Evolutionary conservation across 2,113 vertebrate genomes (phyloP).

Genomic region (Sturnus vulgaris): DNA sequence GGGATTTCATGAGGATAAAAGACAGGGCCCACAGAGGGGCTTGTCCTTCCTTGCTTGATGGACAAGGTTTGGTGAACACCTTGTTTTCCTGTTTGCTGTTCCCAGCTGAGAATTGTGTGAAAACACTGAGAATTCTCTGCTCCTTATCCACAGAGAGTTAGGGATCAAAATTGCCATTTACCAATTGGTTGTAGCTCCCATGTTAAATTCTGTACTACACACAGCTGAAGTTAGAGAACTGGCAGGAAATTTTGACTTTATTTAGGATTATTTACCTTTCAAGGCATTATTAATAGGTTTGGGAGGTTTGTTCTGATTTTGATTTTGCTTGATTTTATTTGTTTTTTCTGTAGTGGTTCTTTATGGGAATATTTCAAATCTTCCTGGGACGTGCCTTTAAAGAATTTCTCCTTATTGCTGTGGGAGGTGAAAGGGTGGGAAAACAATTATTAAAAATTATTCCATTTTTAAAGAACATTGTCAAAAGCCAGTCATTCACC

Average conservation of each 20-base stretch:
- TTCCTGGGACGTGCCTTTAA: background rate
- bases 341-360: background rate
- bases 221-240: background rate
- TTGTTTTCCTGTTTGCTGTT: background rate
- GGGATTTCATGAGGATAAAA: background rate
- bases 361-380: background rate
- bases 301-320: fast-evolving
- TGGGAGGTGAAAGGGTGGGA: background rate
- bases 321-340: background rate
- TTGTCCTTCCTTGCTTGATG: background rate
- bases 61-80: background rate
- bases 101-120: background rate
- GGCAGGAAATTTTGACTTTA: background rate
- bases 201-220: background rate
- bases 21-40: background rate
- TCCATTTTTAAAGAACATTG: background rate
- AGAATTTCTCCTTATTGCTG: background rate
- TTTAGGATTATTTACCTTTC: background rate
- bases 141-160: background rate
- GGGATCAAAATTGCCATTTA: background rate
- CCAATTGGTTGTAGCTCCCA: background rate
- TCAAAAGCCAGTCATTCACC: background rate
- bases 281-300: background rate
- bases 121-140: background rate
- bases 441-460: background rate